Base-by-base conservation (phyloP, 2,797 vertebrate genomes). In the Botia almorhae region DNA sequence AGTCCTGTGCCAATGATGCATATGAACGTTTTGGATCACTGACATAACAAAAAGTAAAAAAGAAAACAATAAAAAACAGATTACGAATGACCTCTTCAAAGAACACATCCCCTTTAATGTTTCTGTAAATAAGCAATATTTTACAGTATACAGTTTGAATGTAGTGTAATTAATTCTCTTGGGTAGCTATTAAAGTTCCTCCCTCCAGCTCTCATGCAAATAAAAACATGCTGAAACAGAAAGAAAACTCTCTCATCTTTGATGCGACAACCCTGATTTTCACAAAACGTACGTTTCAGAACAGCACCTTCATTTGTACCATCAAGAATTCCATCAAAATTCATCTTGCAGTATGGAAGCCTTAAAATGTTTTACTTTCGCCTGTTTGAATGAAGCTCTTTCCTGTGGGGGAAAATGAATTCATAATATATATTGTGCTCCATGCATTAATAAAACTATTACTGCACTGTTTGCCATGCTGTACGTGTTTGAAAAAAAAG, bases 121-220 rank as follows among this genome's bases (percentile, higher is more conserved):
- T 16, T 60, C 4, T 50, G 58, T 33, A 61, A 69, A 69, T 53
- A 10, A 58, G 23, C 29, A 55, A 69, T 17, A 58, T 33, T 51
- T 69, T 78, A 43, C 21, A 48, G 10, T 46, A 46, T 77, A 16
- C 21, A 19, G 46, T 33, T 19, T 13, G 61, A 63, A 75, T 12
- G 8, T 39, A 17, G 55, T 70, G 43, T 70, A 78, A 78, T 69
- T 50, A 21, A 63, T 70, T 78, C 56, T 43, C 76, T 23, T 63
- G 56, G 43, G 67, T 36, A 63, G 56, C 48, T 70, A 61, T 39
- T 78, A 70, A 61, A 77, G 43, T 60, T 2, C 29, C 1, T 55
- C n/a, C 53, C 51, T 68, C 65, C 58, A 74, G 55, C 61, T 50
- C 43, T 46, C 12, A 50, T 51, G 55, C 8, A 78, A 70, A 51